Conservation (phyloP, 2,113 vertebrate genomes). For the Indicator maculatus region DNA sequence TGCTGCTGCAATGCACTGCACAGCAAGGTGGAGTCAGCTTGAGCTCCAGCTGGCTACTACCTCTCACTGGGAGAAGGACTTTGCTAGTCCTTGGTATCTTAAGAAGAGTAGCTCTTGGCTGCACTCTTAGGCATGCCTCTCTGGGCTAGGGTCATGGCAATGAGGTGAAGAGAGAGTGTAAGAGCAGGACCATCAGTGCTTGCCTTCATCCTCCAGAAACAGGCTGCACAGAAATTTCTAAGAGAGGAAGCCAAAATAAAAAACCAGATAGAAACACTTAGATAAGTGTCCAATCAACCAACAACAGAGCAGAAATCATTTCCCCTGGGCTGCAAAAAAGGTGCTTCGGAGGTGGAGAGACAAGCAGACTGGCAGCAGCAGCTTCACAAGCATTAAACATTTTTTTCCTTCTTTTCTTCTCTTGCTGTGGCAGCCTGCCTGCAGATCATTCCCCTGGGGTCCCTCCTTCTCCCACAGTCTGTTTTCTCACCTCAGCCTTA, state of each 20-base stretch:
- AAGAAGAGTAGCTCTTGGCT: background rate
- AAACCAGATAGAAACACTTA: background rate
- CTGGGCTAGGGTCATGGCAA: background rate
- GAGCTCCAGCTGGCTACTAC: fast-evolving
- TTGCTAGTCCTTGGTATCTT: background rate
- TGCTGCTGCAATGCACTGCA: background rate
- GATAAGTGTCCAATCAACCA: background rate
- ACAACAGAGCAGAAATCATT: background rate
- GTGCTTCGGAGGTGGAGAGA: background rate
- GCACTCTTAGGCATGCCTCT: background rate
- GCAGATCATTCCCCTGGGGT: background rate
- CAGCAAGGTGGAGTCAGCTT: background rate
- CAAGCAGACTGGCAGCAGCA: background rate
- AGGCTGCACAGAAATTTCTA: background rate
- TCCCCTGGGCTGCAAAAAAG: background rate
- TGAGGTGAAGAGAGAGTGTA: background rate
- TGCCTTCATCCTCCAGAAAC: background rate
- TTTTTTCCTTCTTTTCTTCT: background rate
- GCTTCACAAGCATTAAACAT: background rate
- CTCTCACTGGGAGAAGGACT: background rate
- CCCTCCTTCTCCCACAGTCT: background rate
- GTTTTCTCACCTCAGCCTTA: background rate
- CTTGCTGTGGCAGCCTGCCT: background rate
- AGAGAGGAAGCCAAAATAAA: background rate
- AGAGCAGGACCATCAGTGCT: background rate